Conservation (phyloP, 2,113 vertebrate species). For the Alectura lathami region DNA sequence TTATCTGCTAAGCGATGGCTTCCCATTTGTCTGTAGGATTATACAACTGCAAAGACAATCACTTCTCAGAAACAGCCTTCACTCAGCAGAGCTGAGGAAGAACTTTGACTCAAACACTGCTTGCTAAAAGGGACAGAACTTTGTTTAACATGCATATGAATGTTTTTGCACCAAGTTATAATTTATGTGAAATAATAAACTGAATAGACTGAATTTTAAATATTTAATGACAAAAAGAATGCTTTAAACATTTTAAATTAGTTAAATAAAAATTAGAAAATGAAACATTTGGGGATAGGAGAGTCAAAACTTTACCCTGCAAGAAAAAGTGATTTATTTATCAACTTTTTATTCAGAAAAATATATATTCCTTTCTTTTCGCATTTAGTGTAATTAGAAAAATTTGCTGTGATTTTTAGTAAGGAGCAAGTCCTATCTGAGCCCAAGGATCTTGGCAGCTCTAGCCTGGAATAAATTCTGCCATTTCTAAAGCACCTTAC, state of each 20-base stretch:
- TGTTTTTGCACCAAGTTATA: not conserved
- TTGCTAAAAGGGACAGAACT: not conserved
- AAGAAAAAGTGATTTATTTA: not conserved
- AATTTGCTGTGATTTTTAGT: not conserved
- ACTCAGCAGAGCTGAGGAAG: not conserved
- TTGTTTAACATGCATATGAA: not conserved
- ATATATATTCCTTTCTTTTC: not conserved
- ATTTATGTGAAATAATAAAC: not conserved
- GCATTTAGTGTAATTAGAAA: not conserved
- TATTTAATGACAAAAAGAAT: not conserved
- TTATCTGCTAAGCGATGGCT: not conserved
- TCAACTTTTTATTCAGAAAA: not conserved
- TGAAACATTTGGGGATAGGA: not conserved
- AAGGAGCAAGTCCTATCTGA: not conserved
- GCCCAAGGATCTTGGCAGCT: too few species aligned
- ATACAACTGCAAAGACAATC: not conserved
- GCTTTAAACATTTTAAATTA: rapidly evolving
- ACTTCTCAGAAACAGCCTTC: not conserved
- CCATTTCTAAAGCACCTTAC: not conserved
- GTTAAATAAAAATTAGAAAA: not conserved
- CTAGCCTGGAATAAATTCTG: not conserved
- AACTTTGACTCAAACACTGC: not conserved
- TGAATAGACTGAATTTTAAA: not conserved
- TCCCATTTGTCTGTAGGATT: not conserved
- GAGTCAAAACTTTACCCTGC: not conserved